Percentiles rank a stretch among this genome's conserved stretches.
Evolutionary conservation across 2,113 vertebrate genomes (phyloP).

Genomic region (Oryzias melastigma): DNA sequence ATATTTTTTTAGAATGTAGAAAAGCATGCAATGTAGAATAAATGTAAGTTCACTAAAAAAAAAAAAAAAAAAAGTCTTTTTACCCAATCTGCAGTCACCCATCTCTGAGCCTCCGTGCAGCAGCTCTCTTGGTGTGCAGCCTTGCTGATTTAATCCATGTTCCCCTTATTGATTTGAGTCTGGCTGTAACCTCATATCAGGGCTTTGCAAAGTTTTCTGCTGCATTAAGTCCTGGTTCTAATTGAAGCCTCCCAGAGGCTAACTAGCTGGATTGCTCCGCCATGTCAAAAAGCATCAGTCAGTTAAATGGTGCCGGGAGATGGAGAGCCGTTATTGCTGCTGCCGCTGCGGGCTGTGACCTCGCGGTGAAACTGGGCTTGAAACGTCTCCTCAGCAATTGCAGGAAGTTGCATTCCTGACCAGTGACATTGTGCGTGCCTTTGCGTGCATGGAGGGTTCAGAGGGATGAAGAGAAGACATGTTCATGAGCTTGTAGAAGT

Average conservation of each 20-base stretch:
- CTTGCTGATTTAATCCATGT: constrained; percentile 33
- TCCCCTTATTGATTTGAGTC: constrained; percentile 59
- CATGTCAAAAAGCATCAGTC: constrained; percentile 78
- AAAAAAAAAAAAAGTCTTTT: no score
- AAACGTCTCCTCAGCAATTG: constrained; percentile 54
- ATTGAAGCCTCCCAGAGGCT: constrained; percentile 74
- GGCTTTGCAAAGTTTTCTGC: constrained; percentile 64
- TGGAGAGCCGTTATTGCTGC: constrained; percentile 59
- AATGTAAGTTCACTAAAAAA: constrained; percentile 16
- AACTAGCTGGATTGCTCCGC: constrained; percentile 68
- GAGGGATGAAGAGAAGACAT: background rate
- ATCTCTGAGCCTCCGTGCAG: background rate
- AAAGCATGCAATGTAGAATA: constrained; percentile 4
- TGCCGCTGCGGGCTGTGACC: constrained; percentile 65
- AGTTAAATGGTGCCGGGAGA: constrained; percentile 75
- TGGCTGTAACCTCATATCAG: constrained; percentile 56
- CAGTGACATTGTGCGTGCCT: background rate
- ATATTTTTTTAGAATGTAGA: no score
- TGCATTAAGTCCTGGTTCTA: constrained; percentile 70
- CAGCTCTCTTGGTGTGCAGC: background rate
- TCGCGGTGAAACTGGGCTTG: constrained; percentile 61
- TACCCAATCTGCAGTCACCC: background rate
- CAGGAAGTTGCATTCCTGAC: constrained; percentile 36
- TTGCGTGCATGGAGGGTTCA: background rate
- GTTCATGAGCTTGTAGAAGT: background rate